These are phyloP conservation scores for Eristalis pertinax DNA, from an alignment of 2,888 invertebrate species.

Conservation along the genomic window DNA sequence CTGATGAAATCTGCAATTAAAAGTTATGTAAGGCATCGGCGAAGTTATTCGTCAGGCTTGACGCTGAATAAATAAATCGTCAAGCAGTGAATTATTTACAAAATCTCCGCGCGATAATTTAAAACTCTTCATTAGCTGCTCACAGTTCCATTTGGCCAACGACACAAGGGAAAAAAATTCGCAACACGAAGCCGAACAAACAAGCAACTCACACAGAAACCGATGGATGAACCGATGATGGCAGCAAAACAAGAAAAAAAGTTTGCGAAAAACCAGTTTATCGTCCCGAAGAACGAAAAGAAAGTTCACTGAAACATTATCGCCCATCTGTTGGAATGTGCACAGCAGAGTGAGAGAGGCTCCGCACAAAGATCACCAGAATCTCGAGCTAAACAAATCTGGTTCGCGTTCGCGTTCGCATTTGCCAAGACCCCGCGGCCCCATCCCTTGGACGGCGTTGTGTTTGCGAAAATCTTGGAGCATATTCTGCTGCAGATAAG, in stretches of 20 bases:
- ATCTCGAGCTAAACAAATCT: background rate
- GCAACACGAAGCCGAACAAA: background rate
- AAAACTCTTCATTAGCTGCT: background rate
- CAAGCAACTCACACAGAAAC: background rate
- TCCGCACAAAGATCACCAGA: background rate
- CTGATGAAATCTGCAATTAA: background rate
- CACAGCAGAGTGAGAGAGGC: background rate
- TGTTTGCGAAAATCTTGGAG: slow-evolving; percentile 17
- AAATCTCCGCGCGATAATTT: background rate
- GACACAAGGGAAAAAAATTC: background rate
- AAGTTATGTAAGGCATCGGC: background rate
- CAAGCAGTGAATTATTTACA: background rate
- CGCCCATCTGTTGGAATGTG: slow-evolving; percentile 6
- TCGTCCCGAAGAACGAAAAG: slow-evolving; percentile 16
- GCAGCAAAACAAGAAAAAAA: background rate
- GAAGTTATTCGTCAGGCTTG: background rate
- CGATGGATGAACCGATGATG: background rate
- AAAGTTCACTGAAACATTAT: slow-evolving; percentile 58
- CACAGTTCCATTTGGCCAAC: background rate
- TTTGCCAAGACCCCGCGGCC: background rate
- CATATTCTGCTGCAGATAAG: slow-evolving; percentile 29
- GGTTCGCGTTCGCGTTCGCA: background rate
- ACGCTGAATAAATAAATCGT: background rate
- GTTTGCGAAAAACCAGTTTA: slow-evolving; percentile 27
- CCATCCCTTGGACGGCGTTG: background rate